These are phyloP conservation scores for Zaprionus lineosus DNA, from an alignment of 2,888 invertebrate genomes.

Conservation along the genomic window DNA sequence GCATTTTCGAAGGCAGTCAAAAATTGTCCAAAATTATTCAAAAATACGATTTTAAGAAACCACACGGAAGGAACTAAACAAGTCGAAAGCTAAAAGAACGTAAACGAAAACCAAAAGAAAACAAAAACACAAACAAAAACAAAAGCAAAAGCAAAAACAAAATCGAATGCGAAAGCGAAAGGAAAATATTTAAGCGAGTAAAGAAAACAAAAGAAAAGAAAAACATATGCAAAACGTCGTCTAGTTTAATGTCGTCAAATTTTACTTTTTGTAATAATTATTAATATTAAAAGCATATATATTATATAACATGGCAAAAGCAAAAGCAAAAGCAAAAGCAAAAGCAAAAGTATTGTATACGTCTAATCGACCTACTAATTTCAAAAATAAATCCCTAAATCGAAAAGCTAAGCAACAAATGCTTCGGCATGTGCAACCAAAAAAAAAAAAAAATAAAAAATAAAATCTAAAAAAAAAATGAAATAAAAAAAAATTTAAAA, in stretches of 20 bases:
- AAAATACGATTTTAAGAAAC: constrained; percentile 51
- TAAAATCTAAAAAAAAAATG: constrained; percentile 9
- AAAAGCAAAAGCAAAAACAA: constrained; percentile 47
- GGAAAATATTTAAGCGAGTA: constrained; percentile 69
- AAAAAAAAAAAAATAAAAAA: constrained; percentile 39
- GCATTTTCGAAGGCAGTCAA: constrained; percentile 11
- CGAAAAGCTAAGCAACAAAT: constrained; percentile 44
- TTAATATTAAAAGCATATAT: constrained; percentile 72
- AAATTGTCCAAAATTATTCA: constrained; percentile 42
- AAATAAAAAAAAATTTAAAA: constrained; percentile 25
- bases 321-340: too few species aligned
- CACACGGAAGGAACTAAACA: too few species aligned
- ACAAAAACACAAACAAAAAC: constrained; percentile 33
- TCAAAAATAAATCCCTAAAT: constrained; percentile 44
- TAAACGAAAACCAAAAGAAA: constrained; percentile 10
- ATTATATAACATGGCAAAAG: constrained; percentile 63
- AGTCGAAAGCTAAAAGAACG: too few species aligned
- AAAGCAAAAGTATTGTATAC: constrained; percentile 66
- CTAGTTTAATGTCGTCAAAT: constrained; percentile 82
- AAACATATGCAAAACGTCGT: constrained; percentile 76
- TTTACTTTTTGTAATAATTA: constrained; percentile 81
- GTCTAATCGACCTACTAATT: constrained; percentile 63
- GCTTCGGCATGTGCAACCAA: constrained; percentile 65
- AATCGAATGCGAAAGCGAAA: too few species aligned
- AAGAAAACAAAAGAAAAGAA: too few species aligned